Percentiles rank a stretch among this genome's conserved stretches.
Evolutionary conservation across 2,797 vertebrate species (phyloP).

Genomic region (Siniperca scherzeri): DNA sequence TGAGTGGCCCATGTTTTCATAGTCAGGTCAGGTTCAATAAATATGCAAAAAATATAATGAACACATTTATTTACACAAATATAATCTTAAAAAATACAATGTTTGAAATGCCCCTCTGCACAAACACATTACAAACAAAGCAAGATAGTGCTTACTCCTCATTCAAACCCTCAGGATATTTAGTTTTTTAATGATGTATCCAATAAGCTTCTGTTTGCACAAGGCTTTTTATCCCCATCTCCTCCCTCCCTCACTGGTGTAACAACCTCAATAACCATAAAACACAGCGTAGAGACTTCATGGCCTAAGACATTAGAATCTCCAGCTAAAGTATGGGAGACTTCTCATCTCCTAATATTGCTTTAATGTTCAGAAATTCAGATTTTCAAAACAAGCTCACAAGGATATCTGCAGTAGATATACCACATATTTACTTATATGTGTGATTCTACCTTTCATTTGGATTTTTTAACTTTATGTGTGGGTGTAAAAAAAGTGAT

Average conservation of each 20-base stretch:
- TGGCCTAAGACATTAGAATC: slow-evolving; percentile 50
- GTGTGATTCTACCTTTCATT: slow-evolving; percentile 34
- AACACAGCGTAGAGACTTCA: slow-evolving; percentile 42
- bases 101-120: neutral
- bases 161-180: slow-evolving; percentile 31
- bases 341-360: slow-evolving; percentile 16
- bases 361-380: slow-evolving; percentile 28
- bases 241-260: slow-evolving; percentile 5
- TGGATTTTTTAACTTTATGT: slow-evolving; percentile 24
- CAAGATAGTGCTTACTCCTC: neutral
- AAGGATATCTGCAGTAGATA: slow-evolving; percentile 6
- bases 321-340: slow-evolving; percentile 5
- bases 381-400: slow-evolving; percentile 12
- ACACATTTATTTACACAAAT: slow-evolving; percentile 20
- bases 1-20: neutral
- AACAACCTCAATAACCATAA: slow-evolving; percentile 56
- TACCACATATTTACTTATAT: neutral
- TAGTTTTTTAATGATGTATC: slow-evolving; percentile 43
- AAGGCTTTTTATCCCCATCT: neutral
- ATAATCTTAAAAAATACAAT: neutral
- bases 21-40: slow-evolving; percentile 4
- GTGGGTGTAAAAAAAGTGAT: slow-evolving; percentile 65
- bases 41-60: neutral
- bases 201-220: slow-evolving; percentile 44
- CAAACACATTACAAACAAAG: slow-evolving; percentile 34